Conservation (phyloP, 1,140 invertebrate species). For the Chelonus insularis region DNA sequence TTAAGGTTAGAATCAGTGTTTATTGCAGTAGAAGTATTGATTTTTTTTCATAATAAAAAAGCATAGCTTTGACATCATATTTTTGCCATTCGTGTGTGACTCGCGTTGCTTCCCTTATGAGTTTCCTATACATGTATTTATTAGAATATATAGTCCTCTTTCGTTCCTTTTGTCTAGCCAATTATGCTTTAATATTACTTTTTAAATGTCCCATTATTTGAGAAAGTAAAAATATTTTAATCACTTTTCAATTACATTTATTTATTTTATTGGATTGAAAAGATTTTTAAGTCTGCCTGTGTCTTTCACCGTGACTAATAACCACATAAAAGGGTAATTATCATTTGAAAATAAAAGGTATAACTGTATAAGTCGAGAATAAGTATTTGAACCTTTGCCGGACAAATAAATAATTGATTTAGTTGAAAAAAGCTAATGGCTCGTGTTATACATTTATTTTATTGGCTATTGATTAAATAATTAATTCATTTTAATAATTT, state of each 20-base stretch:
- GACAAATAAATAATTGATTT: not conserved
- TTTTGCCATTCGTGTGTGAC: no score
- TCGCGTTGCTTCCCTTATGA: no score
- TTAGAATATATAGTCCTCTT: constrained; percentile 22
- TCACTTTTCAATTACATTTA: no score
- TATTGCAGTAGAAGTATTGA: no score
- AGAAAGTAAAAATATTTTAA: no score
- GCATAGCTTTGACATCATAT: constrained; percentile 18
- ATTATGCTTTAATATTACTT: no score
- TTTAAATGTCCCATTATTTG: no score
- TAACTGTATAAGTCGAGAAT: constrained; percentile 28
- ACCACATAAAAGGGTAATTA: constrained; percentile 40
- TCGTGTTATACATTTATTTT: constrained; percentile 24
- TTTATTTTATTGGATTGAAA: constrained; percentile 14
- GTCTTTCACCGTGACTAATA: constrained; percentile 54
- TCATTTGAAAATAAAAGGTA: constrained; percentile 17
- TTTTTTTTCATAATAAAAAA: not conserved
- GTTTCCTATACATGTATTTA: constrained; percentile 28
- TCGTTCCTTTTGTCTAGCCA: no score
- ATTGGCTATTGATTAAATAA: constrained; percentile 1
- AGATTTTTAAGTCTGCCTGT: constrained; percentile 32
- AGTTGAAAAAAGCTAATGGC: not conserved
- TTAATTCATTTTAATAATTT: constrained; percentile 15
- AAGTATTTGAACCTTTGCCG: constrained; percentile 26
- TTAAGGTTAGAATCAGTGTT: no score